Evolutionary conservation across 2,797 vertebrate genomes (phyloP), one percentile per base, ranked within the genome.

Genomic region (Enteromius paludinosus): DNA sequence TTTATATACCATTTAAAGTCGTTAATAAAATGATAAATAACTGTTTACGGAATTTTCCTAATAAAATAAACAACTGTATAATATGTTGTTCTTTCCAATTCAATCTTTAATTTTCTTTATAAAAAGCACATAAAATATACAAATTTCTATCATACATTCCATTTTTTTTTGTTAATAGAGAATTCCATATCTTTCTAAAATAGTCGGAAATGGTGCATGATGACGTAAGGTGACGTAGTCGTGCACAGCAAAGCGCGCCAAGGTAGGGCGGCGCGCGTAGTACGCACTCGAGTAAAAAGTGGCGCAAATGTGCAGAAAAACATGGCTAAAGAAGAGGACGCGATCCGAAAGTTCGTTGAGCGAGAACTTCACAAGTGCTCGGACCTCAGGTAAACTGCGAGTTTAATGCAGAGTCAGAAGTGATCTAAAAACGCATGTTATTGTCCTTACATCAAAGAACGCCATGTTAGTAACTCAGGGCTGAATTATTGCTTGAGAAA

Each of bases 341-440:
- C 2, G 10, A 84, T 94, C 5, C 90, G 91, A 17, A 85, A 5
- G 14, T 95, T 95, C 65, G 90, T 94, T 17, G 43, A 79, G 1
- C 69, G 18, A 8, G 81, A 93, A 33, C 90, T 94, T 14, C 70
- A 85, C 0, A 47, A 77, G 7, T 87, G 88, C 30, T 73, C 88
- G 3, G 91, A 95, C 62, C 83, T 94, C 18, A 93, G 94, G 94
- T 95, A 91, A 45, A 3, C 9, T 0, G 4, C 5, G 47, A 56
- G n/a, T 9, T 20, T 0, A 25, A 47, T 1, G 20, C 20, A 74
- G 4, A 5, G 1, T 81, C 69, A n/a, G 52, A 65, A 38, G 5
- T 25, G 20, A 17, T 45, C 5, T 61, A 1, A 6, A 61, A 76
- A 62, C 10, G 2, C 4, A 20, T 18, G 9, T 43, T 38, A 12